Evolutionary conservation across 2,797 vertebrate genomes (phyloP), one percentile per base, ranked within the genome.

Genomic region (Carduelis carduelis): DNA sequence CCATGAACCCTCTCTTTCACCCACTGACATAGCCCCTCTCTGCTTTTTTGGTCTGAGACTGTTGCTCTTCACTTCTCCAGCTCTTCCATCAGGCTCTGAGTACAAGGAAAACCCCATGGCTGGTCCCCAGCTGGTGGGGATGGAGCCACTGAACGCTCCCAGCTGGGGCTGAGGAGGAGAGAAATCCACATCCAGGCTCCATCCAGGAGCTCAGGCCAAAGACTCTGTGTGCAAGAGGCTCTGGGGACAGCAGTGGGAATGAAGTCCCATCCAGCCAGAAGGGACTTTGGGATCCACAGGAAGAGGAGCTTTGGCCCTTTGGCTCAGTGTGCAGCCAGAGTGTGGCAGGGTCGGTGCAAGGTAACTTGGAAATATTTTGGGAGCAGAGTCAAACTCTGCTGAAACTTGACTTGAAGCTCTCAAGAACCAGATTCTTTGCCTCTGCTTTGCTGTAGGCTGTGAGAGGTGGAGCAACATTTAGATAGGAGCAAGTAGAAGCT

Each of bases 351-450:
- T 68, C 11, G 4, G 64, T 56, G 77, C 79, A 68, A 84, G 81
- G 74, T 6, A 37, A 52, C 81, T n/a, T 35, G 37, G 61, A 87
- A 90, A 53, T 74, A 14, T 14, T 77, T 56, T 3, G 20, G 46
- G 72, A 69, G 68, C 3, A 3, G 76, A 87, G 63, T 39, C 59
- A 75, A 82, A 63, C 39, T 77, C 72, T 83, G 89, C 77, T n/a
- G 39, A 78, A 86, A 80, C 76, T 56, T 46, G 52, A 95, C 65
- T 88, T 83, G 77, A 93, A 87, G 60, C 74, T 85, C 70, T 77
- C 39, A 12, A 89, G 83, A 80, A 59, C 34, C 24, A 32, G 74
- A 93, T 86, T 91, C 76, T 94, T 90, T n/a, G 13, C 60, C 70
- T 86, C 63, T 90, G 83, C 78, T 81, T 93, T 15, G 7, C 83